Percentiles rank a stretch among this genome's conserved stretches.
phyloP scores from a whole-genome alignment of 2,888 invertebrate species.

The Lagria hirta region DNA sequence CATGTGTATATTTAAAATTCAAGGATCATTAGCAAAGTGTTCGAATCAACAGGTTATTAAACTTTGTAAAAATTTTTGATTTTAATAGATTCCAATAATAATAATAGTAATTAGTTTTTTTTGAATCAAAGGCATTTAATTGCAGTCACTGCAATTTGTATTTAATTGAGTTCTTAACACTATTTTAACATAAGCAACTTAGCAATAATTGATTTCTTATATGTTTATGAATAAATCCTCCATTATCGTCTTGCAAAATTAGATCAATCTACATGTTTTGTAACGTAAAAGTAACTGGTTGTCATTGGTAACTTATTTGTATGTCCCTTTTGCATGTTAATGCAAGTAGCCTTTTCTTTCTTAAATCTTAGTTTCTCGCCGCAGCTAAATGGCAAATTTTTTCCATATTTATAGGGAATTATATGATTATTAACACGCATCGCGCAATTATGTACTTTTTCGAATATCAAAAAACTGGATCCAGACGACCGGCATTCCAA shows the following conservation, averaged over 20 bases:
- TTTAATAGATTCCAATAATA: conserved; percentile 9
- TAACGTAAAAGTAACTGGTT: conserved; percentile 19
- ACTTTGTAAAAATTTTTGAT: conserved; percentile 13
- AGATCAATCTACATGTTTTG: conserved; percentile 17
- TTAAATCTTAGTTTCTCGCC: too few relatives aligned
- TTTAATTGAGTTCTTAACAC: conserved; percentile 2
- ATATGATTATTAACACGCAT: too few relatives aligned
- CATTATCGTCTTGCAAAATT: conserved; percentile 23
- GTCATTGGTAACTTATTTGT: conserved; percentile 14
- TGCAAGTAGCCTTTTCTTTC: too few relatives aligned
- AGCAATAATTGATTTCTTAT: conserved; percentile 10
- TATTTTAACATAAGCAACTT: too few relatives aligned
- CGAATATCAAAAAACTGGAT: too few relatives aligned
- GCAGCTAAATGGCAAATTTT: too few relatives aligned
- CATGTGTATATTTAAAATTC: conserved; percentile 10
- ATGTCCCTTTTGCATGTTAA: too few relatives aligned
- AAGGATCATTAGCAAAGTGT: conserved; percentile 14
- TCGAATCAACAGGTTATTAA: conserved; percentile 22
- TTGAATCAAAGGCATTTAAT: not conserved
- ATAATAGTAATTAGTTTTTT: conserved; percentile 12
- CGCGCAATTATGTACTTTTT: too few relatives aligned
- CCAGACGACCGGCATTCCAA: too few relatives aligned
- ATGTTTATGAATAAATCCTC: conserved; percentile 9
- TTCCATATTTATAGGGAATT: too few relatives aligned
- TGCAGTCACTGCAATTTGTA: not conserved